phyloP scores from a whole-genome alignment of 2,888 invertebrate species.

The Deroplatys truncata region DNA sequence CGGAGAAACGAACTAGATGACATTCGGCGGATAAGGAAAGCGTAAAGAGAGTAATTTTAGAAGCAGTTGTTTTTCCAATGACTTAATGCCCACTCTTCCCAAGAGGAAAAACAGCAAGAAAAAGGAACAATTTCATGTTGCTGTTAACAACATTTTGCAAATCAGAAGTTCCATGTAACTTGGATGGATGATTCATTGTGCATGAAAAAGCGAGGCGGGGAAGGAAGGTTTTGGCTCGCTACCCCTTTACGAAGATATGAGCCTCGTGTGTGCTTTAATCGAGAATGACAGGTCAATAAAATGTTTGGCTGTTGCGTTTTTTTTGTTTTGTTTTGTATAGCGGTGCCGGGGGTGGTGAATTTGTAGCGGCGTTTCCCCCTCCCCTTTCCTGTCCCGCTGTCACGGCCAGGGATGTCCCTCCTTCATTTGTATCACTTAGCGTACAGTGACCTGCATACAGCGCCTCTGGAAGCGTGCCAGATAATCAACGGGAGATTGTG shows the following conservation, averaged over 20 bases:
- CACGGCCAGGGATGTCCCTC: neutral
- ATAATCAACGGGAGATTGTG: neutral
- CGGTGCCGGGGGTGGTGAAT: neutral
- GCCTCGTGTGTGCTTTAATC: neutral
- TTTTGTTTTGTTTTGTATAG: neutral
- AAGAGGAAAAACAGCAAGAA: too few species aligned
- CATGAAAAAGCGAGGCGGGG: too few species aligned
- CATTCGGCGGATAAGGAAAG: too few species aligned
- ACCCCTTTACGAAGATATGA: neutral
- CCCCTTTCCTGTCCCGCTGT: neutral
- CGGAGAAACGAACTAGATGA: too few species aligned
- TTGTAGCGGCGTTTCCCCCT: neutral
- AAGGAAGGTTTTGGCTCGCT: neutral
- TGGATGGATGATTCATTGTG: too few species aligned
- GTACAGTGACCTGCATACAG: neutral
- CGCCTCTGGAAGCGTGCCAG: neutral
- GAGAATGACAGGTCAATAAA: neutral
- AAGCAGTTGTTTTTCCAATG: too few species aligned
- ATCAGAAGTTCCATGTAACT: too few species aligned
- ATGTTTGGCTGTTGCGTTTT: neutral
- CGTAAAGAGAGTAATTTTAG: too few species aligned
- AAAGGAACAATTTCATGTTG: too few species aligned
- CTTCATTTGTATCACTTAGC: neutral
- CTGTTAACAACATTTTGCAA: too few species aligned
- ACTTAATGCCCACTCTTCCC: too few species aligned